Evolutionary conservation across 23 tunicate genomes (phyloP), one percentile per base, ranked within the genome.

Genomic region (Botrylloides violaceus): DNA sequence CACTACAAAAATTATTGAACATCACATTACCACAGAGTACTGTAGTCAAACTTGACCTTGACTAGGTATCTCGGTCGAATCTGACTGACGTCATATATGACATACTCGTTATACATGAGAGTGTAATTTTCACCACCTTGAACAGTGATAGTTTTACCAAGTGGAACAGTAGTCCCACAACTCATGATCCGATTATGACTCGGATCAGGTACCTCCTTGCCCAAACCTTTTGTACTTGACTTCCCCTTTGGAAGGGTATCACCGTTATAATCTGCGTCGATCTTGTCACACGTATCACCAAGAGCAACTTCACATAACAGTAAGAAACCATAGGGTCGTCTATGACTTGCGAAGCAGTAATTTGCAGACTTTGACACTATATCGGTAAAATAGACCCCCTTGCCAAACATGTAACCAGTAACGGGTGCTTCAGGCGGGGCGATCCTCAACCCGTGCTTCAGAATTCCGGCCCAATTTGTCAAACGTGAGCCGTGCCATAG

Each of bases 401-500:
- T 83, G 43, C 97, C 97, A 74, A 82, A 82, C 53, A 43, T 43
- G 58, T 73, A 72, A 6, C 89, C 97, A 37, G 84, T 76, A 23
- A 49, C 58, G 4, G 85, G 90, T 2, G 96, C 96, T 59, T 89
- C 90, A 3, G 90, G 91, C 2, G 98, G 98, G 28, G 85, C 90
- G 29, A 90, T 79, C 49, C 98, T 33, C 34, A 83, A 57, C 25
- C 90, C 97, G 33, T 89, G 75, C 43, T 79, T 83, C 63, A 90
- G 58, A 23, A 83, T 89, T 25, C 97, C 84, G 55, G 81, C 73
- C 88, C 88, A 89, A 56, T 89, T 89, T 32, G 97, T 77, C 12
- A 83, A 38, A 12, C 89, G 56, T 7, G 91, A 90, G 1, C 91
- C 98, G 61, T 90, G 98, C 91, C 91, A 90, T 1, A 90, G 53